Evolutionary conservation across 2,888 invertebrate species (phyloP).

Genomic region (Poecilobothrus nobilitatus): DNA sequence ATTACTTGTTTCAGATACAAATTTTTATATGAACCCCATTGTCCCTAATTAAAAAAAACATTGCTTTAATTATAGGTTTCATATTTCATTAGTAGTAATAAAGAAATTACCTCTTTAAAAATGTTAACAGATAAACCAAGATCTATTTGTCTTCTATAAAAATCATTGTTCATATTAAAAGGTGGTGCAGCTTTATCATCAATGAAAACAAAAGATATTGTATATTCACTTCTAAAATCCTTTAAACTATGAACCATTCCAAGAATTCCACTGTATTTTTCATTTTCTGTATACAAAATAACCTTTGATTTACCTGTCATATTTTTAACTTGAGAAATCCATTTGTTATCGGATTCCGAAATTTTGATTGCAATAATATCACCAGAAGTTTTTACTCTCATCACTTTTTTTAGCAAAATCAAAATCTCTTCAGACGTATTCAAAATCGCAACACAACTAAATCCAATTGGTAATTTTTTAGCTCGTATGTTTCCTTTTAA

Average conservation of each 20-base stretch:
- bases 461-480: constrained; percentile 20
- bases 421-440: constrained; percentile 23
- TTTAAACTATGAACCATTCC: constrained; percentile 80
- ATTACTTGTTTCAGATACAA: constrained; percentile 45
- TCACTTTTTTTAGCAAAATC: constrained; percentile 22
- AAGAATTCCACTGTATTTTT: constrained; percentile 63
- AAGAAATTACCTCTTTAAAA: constrained; percentile 44
- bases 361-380: constrained; percentile 23
- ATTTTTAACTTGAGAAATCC: constrained; percentile 27
- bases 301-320: constrained; percentile 30
- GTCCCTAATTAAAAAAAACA: constrained; percentile 22
- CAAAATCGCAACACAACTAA: constrained; percentile 22
- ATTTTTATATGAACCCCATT: constrained; percentile 68
- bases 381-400: neutral
- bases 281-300: constrained; percentile 56
- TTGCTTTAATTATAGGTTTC: no score
- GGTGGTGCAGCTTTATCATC: constrained; percentile 52
- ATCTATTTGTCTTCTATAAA: constrained; percentile 56
- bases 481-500: constrained; percentile 44
- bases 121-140: constrained; percentile 73
- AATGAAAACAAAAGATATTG: constrained; percentile 53
- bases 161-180: constrained; percentile 53
- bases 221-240: constrained; percentile 61
- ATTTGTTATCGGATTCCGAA: constrained; percentile 25
- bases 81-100: no score